Evolutionary conservation across 2,888 invertebrate species (phyloP).

Genomic region (Poecilus cupreus): DNA sequence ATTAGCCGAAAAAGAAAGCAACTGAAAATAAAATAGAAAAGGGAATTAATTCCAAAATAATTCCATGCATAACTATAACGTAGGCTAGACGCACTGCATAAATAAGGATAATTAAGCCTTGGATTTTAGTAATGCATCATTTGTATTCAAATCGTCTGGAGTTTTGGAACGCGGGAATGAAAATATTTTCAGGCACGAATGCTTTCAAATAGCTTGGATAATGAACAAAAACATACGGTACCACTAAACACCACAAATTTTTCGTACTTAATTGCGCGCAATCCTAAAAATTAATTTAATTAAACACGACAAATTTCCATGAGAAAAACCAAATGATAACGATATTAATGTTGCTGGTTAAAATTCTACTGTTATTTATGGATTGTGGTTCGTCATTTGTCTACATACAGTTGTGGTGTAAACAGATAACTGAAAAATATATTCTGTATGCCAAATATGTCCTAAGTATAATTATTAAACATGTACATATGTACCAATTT

Average conservation of each 20-base stretch:
- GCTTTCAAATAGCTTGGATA: slow-evolving; percentile 18
- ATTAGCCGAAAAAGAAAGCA: slow-evolving; percentile 28
- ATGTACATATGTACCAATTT: too few relatives aligned
- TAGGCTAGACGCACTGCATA: slow-evolving; percentile 37
- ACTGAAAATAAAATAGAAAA: slow-evolving; percentile 21
- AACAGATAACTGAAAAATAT: too few relatives aligned
- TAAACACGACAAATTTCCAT: too few relatives aligned
- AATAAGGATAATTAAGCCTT: slow-evolving; percentile 45
- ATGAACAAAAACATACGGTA: not conserved
- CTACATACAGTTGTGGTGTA: too few relatives aligned
- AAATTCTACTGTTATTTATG: too few relatives aligned
- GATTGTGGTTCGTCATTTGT: too few relatives aligned
- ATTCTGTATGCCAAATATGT: too few relatives aligned
- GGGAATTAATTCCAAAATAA: slow-evolving; percentile 37
- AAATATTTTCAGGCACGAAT: slow-evolving; percentile 47
- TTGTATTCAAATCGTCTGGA: slow-evolving; percentile 43
- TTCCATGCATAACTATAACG: slow-evolving; percentile 39
- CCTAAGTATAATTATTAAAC: too few relatives aligned
- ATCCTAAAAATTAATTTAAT: not conserved
- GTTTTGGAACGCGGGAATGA: slow-evolving; percentile 17
- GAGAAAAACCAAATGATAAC: too few relatives aligned
- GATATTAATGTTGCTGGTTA: too few relatives aligned
- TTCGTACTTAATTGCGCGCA: not conserved
- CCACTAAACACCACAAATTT: not conserved
- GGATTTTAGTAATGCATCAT: slow-evolving; percentile 50